Percentiles rank a stretch among this genome's conserved stretches.
Evolutionary conservation across 2,113 vertebrate species (phyloP).

Genomic region (Atractosteus spatula): DNA sequence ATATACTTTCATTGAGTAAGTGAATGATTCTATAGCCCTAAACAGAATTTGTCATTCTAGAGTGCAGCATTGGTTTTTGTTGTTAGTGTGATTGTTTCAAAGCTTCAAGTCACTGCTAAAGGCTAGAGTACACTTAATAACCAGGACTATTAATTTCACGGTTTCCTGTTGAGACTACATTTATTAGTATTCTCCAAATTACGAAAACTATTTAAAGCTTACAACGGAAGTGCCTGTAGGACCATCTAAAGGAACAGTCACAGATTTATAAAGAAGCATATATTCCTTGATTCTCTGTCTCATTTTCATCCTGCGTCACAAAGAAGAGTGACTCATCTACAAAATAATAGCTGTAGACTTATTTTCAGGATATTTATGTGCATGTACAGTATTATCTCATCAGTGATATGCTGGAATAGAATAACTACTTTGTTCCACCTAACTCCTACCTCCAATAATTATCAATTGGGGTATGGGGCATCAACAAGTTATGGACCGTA

Average conservation of each 20-base stretch:
- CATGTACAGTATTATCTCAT: no score
- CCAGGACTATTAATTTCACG: constrained; percentile 12
- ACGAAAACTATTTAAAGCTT: neutral
- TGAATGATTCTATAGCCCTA: neutral
- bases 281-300: neutral
- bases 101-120: constrained; percentile 4
- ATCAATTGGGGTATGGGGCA: no score
- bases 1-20: neutral
- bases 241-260: neutral
- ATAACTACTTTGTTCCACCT: no score
- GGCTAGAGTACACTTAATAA: constrained; percentile 14
- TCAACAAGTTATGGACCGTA: no score
- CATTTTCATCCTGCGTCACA: neutral
- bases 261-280: neutral
- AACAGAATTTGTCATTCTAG: neutral
- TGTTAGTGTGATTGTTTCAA: neutral
- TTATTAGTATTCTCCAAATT: neutral
- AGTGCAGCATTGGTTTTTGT: neutral
- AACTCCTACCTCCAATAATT: no score
- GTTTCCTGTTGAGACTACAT: neutral
- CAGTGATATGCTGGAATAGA: no score
- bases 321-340: constrained; percentile 25
- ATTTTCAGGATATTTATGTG: no score
- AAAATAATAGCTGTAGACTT: neutral
- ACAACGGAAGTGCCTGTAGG: constrained; percentile 14